Evolutionary conservation across 1,140 invertebrate genomes (phyloP).

Genomic region (Psix sp.): DNA sequence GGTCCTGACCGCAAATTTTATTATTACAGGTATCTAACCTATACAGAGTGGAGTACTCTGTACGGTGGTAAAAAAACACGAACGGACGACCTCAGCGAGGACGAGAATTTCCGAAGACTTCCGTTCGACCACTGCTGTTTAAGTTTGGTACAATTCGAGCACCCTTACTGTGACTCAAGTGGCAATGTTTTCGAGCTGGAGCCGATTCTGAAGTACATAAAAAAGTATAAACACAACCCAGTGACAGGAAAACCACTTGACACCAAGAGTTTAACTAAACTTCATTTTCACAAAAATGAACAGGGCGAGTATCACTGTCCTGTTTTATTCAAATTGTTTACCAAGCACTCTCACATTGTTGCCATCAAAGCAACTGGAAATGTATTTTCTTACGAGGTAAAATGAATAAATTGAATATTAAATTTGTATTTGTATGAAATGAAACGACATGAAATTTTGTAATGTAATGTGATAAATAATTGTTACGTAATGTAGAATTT

Average conservation of each 20-base stretch:
- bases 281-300: conserved; percentile 93
- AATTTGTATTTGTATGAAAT: no score
- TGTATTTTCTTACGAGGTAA: conserved; percentile 93
- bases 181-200: conserved; percentile 94
- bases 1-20: neutral
- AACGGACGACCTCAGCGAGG: conserved; percentile 80
- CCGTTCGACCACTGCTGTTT: conserved; percentile 97
- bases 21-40: conserved; percentile 90
- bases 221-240: conserved; percentile 96
- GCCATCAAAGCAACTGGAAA: conserved; percentile 95
- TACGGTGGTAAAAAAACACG: conserved; percentile 94
- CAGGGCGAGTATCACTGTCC: conserved; percentile 95
- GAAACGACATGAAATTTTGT: no score
- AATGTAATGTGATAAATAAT: no score
- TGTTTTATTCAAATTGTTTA: conserved; percentile 95
- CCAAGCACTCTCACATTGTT: conserved; percentile 97
- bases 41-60: conserved; percentile 96
- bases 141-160: conserved; percentile 93
- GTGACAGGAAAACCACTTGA: conserved; percentile 93
- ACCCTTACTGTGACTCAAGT: conserved; percentile 92
- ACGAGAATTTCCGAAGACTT: conserved; percentile 91
- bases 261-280: conserved; percentile 89
- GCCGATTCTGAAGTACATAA: conserved; percentile 92
- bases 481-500: no score
- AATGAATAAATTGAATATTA: no score